Evolutionary conservation across 2,888 invertebrate species (phyloP), one percentile per base, ranked within the genome.

Genomic region (Catotricha subobsoleta): DNA sequence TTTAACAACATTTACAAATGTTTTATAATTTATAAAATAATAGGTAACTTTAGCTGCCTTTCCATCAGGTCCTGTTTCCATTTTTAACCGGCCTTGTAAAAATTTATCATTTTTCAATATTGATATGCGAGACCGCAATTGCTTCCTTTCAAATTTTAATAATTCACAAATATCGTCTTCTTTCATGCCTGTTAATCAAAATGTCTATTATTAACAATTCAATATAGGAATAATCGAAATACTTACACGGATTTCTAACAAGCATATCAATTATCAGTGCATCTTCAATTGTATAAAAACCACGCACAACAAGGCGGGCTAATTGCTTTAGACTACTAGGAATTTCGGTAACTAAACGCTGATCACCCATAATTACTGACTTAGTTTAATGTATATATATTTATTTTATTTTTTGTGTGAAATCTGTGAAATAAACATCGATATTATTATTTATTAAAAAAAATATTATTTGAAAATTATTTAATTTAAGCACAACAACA

Each of bases 21-120:
- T 83, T 68, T 90, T 90, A 62, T 94, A 95, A 64, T 94, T 94
- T 51, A 95, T 94, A 56, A 90, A 95, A 62, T 94, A 95, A 61
- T 92, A 95, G 62, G 92, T 94, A 16, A 92, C 90, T 68, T 90
- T 86, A 54, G 88, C 90, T 25, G 90, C 87, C 67, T 90, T 91
- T 4, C 91, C 90, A 64, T 95, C 94, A 0, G 76, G 71, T 28
- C 73, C 91, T 41, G 94, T 94, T 68, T 94, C 94, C 83, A 94
- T 91, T 67, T 86, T 78, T 51, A 94, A 67, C 51, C 88, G 72
- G 25, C 86, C 81, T 72, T 88, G 88, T 47, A 91, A 80, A 54
- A 95, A 90, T 66, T 92, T 91, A 58, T 95, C 95, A 56, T 77
- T 87, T 59, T 83, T 80, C 45, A 95, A 62, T 1, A 79, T 79